Percentiles rank a stretch among this genome's conserved stretches.
Conservation (phyloP, 1,140 invertebrate species). For the Lepidurus couesii region DNA sequence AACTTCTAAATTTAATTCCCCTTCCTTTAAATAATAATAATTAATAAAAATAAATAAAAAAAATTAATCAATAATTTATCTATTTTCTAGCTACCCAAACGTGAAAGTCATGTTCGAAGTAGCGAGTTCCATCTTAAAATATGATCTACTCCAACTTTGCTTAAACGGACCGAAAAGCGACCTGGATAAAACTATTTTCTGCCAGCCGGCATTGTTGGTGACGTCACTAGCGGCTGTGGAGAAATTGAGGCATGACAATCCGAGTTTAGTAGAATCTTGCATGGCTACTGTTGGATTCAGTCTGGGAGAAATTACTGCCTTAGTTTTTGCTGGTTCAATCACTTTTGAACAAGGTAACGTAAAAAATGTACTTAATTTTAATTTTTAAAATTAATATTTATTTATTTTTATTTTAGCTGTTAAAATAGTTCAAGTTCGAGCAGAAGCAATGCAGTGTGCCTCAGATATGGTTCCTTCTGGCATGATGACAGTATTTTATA, state of each 20-base stretch:
- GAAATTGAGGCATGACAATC: constrained; percentile 64
- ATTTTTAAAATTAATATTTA: constrained; percentile 35
- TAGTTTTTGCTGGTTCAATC: constrained; percentile 80
- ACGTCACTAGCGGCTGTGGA: constrained; percentile 85
- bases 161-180: constrained; percentile 73
- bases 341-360: constrained; percentile 69
- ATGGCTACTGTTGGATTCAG: constrained; percentile 86
- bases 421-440: constrained; percentile 64
- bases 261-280: constrained; percentile 69
- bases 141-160: constrained; percentile 79
- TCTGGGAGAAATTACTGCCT: constrained; percentile 85
- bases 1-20: neutral
- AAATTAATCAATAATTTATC: neutral
- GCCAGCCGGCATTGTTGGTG: constrained; percentile 83
- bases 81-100: constrained; percentile 52
- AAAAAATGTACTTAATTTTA: constrained; percentile 24
- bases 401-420: constrained; percentile 49
- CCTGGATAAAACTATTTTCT: constrained; percentile 71
- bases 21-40: neutral
- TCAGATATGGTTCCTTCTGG: constrained; percentile 64
- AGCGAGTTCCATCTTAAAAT: constrained; percentile 78
- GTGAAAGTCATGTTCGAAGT: constrained; percentile 75
- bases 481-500: constrained; percentile 69
- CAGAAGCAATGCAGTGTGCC: constrained; percentile 80
- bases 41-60: neutral